phyloP scores from a whole-genome alignment of 2,113 vertebrate genomes.

The Apus apus region DNA sequence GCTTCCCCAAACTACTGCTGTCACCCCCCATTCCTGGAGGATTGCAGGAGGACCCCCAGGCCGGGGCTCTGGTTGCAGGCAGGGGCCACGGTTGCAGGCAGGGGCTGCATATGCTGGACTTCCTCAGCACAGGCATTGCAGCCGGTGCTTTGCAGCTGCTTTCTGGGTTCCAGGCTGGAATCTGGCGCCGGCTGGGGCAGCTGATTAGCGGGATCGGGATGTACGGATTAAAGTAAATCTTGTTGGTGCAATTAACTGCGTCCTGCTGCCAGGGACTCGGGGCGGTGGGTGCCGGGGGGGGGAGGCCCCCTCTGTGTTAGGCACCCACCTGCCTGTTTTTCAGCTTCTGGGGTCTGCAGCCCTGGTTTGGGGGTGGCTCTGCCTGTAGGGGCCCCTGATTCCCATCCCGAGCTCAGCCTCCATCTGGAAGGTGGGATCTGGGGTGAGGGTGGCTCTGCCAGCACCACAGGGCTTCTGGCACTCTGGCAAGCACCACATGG shows the following conservation, averaged over 20 bases:
- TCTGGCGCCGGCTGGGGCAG: not conserved
- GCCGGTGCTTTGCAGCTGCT: not conserved
- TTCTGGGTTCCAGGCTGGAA: not conserved
- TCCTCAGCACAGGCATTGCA: not conserved
- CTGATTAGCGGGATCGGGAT: constrained; percentile 63
- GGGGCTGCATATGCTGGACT: not conserved
- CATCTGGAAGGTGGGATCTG: not conserved
- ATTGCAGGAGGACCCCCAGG: not conserved
- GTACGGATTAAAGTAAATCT: constrained; percentile 64
- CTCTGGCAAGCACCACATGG: not conserved
- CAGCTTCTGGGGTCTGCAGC: not conserved
- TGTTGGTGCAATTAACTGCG: constrained; percentile 62
- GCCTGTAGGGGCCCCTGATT: fast-evolving
- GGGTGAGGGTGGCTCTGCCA: not conserved
- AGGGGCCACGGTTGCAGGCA: not conserved
- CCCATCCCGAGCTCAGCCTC: not conserved
- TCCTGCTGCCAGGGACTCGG: not conserved
- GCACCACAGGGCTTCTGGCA: not conserved
- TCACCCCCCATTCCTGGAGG: not conserved
- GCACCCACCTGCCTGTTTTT: not conserved
- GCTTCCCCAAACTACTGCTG: not conserved
- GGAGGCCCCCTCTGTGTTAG: not conserved
- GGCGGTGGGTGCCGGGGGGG: not conserved
- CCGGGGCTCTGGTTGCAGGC: not conserved
- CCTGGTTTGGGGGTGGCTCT: not conserved